Percentiles rank a stretch among this genome's conserved stretches.
Conservation (phyloP, 2,113 vertebrate species). For the crab-eating macaque (Macaca fascicularis) region DNA sequence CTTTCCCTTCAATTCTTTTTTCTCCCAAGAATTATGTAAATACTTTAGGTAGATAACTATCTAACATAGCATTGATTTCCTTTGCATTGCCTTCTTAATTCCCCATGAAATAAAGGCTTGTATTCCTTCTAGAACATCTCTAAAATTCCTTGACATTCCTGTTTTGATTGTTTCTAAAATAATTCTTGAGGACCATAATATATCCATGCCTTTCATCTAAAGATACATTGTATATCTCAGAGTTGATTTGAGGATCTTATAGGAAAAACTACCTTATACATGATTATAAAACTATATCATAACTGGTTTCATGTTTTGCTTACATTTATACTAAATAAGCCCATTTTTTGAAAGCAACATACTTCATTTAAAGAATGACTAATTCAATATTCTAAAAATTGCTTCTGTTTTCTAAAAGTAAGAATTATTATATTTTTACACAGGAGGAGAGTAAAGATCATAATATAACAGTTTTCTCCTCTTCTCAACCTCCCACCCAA, state of each 20-base stretch:
- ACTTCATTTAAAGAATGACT: slow-evolving; percentile 23
- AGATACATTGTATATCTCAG: background rate
- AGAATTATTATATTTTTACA: slow-evolving; percentile 16
- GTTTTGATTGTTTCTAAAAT: slow-evolving; percentile 59
- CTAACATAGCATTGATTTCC: slow-evolving; percentile 43
- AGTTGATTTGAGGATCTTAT: background rate
- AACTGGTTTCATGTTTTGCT: slow-evolving; percentile 28
- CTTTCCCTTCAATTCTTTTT: slow-evolving; percentile 42
- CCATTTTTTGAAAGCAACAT: background rate
- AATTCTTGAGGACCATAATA: slow-evolving; percentile 19
- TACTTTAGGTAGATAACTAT: slow-evolving; percentile 25
- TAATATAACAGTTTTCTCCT: background rate
- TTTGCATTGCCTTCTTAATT: slow-evolving; percentile 62
- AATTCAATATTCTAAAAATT: slow-evolving; percentile 41
- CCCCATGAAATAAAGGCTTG: slow-evolving; percentile 41
- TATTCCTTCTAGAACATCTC: background rate
- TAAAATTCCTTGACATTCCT: slow-evolving; percentile 48
- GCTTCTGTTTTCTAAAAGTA: slow-evolving; percentile 29
- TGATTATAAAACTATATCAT: background rate
- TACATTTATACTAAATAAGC: background rate
- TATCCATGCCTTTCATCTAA: background rate
- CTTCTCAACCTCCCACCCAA: background rate
- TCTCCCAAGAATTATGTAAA: slow-evolving; percentile 4
- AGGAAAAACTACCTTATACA: slow-evolving; percentile 21
- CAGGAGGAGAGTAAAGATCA: background rate